A percentile compares a stretch with the other conserved stretches of the same genome.
phyloP scores from a whole-genome alignment of 2,888 invertebrate species.

The Drosophila subsilvestris region DNA sequence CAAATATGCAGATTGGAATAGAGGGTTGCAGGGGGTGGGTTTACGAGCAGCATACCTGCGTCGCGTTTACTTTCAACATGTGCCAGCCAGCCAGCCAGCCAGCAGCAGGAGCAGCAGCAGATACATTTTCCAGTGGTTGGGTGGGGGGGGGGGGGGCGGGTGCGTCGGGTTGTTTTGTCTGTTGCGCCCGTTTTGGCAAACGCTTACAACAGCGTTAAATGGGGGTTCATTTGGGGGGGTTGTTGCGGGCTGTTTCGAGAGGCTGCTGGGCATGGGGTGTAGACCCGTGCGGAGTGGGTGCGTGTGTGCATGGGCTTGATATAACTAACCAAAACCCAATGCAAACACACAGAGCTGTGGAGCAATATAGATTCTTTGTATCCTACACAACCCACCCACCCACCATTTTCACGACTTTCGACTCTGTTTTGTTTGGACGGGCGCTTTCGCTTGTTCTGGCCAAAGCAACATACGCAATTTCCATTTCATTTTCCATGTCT shows the following conservation, averaged over 20 bases:
- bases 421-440: slow-evolving; percentile 7
- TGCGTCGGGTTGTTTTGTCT: slow-evolving; percentile 22
- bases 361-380: background rate
- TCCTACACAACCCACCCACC: background rate
- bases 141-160: slow-evolving; percentile 3
- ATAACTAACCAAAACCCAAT: slow-evolving; percentile 58
- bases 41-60: slow-evolving; percentile 40
- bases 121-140: slow-evolving; percentile 25
- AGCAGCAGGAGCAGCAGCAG: background rate
- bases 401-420: background rate
- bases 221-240: slow-evolving; percentile 7
- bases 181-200: slow-evolving; percentile 30
- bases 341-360: slow-evolving; percentile 49
- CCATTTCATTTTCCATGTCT: slow-evolving; percentile 57
- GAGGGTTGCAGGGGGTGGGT: slow-evolving; percentile 20
- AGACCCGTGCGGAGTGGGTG: slow-evolving; percentile 1
- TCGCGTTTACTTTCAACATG: slow-evolving; percentile 70
- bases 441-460: slow-evolving; percentile 26
- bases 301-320: slow-evolving; percentile 28
- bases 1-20: slow-evolving; percentile 77
- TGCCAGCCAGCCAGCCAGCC: slow-evolving; percentile 55
- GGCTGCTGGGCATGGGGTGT: background rate
- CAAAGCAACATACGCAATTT: slow-evolving; percentile 67
- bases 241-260: slow-evolving; percentile 9
- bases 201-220: slow-evolving; percentile 64